Evolutionary conservation across 2,113 vertebrate species (phyloP), one percentile per base, ranked within the genome.

Genomic region (Pangasianodon hypophthalmus): DNA sequence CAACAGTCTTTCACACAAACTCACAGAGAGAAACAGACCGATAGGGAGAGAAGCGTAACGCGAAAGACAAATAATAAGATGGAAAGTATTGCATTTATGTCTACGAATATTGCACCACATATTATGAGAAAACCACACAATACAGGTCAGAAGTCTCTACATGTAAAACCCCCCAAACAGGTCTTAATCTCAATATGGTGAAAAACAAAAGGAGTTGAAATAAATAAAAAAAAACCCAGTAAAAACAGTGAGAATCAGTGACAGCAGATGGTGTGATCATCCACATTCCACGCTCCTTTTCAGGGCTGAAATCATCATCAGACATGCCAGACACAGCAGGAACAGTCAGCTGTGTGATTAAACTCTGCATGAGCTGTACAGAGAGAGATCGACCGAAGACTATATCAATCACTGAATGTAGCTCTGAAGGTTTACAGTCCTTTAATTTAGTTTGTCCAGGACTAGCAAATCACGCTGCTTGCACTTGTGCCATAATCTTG

Each of bases 201-300:
- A 29, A 62, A 64, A n/a, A n/a, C 26, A 50, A 8, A 69, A 67
- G 24, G 8, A 18, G 2, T 16, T n/a, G 24, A 29, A n/a, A 85
- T 7, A 19, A 73, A 37, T 37, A 41, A 58, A 11, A 32, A 14
- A 37, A 9, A 58, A 58, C n/a, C n/a, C 10, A 58, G 11, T 21
- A 26, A 21, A 37, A 37, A 37, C 18, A 67, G 2, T 46, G 29
- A 18, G 48, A 52, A 11, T 3, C 6, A 41, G 2, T 75, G 26
- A 37, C 87, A 94, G 92, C 95, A 95, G 94, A 94, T 93, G 94
- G 91, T 90, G 58, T 9, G 32, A 83, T 80, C 71, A 84, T 67
- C 89, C 89, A 32, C 11, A 29, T 48, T 46, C 41, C 19, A 90
- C 91, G 85, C 92, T 93, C 91, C 64, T 91, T 91, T 54, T 48